A percentile compares a stretch with the other conserved stretches of the same genome.
Evolutionary conservation across 1,140 invertebrate species (phyloP).

Genomic region (Procambarus virginalis): DNA sequence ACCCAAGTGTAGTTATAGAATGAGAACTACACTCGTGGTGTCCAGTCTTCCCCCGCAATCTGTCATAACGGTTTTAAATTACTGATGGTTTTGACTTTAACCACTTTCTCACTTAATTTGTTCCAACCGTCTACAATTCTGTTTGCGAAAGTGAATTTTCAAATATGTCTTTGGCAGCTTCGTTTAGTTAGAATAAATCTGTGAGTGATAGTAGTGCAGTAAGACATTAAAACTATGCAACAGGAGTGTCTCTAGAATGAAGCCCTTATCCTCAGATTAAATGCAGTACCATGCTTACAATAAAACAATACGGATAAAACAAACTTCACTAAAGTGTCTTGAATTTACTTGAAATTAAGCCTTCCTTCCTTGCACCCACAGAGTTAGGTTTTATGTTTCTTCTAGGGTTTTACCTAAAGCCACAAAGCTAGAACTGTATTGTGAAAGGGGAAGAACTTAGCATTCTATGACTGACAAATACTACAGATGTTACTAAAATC

Average conservation of each 20-base stretch:
- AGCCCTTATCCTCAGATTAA: background rate
- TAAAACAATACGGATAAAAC: background rate
- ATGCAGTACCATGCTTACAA: background rate
- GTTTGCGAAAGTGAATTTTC: too few species aligned
- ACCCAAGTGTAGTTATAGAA: too few species aligned
- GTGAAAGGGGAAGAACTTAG: background rate
- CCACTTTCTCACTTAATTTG: too few species aligned
- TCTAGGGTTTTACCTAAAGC: background rate
- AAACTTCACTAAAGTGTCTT: background rate
- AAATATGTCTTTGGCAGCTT: too few species aligned
- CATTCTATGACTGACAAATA: background rate
- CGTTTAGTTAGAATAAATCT: background rate
- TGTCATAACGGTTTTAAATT: too few species aligned
- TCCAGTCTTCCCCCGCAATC: too few species aligned
- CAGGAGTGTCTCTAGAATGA: background rate
- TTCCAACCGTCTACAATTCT: too few species aligned
- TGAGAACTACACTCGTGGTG: too few species aligned
- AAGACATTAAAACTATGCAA: background rate
- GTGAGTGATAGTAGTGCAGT: background rate
- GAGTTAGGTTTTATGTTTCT: background rate
- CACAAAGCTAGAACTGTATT: background rate
- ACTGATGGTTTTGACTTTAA: too few species aligned
- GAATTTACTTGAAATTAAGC: background rate
- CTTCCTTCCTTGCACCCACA: background rate
- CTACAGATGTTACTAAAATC: conserved; percentile 7